Percentiles rank a stretch among this genome's conserved stretches.
These are phyloP conservation scores for Trochalopteron elliotii DNA, from an alignment of 2,113 vertebrate species.

Conservation along the genomic window DNA sequence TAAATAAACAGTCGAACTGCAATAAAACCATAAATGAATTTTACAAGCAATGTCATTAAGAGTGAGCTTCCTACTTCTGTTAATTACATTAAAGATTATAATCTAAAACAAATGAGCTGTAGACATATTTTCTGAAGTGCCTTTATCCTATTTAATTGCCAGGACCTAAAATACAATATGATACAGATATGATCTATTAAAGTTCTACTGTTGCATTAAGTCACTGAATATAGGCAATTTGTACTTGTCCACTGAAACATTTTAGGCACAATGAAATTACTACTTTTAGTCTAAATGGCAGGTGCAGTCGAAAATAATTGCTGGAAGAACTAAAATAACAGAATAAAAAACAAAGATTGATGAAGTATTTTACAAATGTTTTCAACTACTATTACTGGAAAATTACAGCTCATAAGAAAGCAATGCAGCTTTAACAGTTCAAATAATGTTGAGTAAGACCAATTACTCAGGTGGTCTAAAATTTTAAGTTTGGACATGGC, in stretches of 20 bases:
- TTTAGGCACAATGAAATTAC: constrained; percentile 83
- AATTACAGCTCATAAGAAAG: constrained; percentile 46
- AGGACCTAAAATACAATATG: constrained; percentile 85
- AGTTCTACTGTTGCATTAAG: constrained; percentile 87
- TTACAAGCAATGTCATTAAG: constrained; percentile 69
- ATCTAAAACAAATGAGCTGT: constrained; percentile 90
- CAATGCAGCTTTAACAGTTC: not conserved
- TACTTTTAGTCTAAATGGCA: constrained; percentile 67
- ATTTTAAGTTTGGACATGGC: not conserved
- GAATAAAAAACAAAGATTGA: not conserved
- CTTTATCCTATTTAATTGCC: constrained; percentile 87
- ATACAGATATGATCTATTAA: constrained; percentile 92
- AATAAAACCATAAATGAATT: constrained; percentile 73
- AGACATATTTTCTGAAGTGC: constrained; percentile 76
- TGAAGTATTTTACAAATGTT: constrained; percentile 37
- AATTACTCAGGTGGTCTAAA: not conserved
- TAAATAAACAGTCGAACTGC: constrained; percentile 71
- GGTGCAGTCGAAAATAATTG: constrained; percentile 63
- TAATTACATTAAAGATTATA: constrained; percentile 87
- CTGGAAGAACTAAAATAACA: constrained; percentile 61
- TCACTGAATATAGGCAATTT: constrained; percentile 84
- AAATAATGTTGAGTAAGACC: not conserved
- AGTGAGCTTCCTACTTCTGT: constrained; percentile 78
- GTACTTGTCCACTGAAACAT: constrained; percentile 87
- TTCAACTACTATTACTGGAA: constrained; percentile 25